Conservation (phyloP, 2,888 invertebrate species). For the Protonemura montana region DNA sequence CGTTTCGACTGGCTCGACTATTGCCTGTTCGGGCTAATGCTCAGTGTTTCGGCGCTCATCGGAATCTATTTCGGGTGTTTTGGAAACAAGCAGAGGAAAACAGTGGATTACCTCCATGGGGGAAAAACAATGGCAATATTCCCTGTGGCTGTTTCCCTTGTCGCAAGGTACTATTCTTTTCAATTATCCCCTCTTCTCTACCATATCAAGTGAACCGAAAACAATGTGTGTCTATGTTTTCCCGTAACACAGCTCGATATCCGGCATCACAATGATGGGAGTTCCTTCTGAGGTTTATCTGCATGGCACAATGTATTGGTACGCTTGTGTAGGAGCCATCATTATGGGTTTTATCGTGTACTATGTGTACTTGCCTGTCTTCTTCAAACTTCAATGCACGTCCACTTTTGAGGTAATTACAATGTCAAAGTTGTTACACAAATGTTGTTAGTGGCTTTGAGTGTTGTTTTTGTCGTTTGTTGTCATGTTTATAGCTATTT, state of each 20-base stretch:
- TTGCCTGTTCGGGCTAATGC: slow-evolving; percentile 62
- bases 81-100: slow-evolving; percentile 53
- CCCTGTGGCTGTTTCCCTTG: slow-evolving; percentile 59
- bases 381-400: slow-evolving; percentile 73
- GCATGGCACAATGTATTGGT: slow-evolving; percentile 71
- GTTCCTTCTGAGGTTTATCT: slow-evolving; percentile 78
- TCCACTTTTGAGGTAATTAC: slow-evolving; percentile 46
- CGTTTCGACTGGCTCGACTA: slow-evolving; percentile 66
- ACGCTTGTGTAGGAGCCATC: slow-evolving; percentile 59
- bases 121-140: slow-evolving; percentile 55
- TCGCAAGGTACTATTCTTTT: slow-evolving; percentile 53
- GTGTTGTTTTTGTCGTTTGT: neutral
- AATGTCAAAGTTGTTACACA: neutral
- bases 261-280: slow-evolving; percentile 77
- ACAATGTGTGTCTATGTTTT: slow-evolving; percentile 42
- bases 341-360: slow-evolving; percentile 52
- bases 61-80: slow-evolving; percentile 52
- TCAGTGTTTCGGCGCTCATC: slow-evolving; percentile 64
- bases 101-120: slow-evolving; percentile 56
- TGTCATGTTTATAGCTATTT: neutral
- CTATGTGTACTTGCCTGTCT: slow-evolving; percentile 64
- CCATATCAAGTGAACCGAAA: neutral
- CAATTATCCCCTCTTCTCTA: neutral
- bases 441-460: neutral
- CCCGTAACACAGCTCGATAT: slow-evolving; percentile 68